These are phyloP conservation scores for Mastacembelus armatus DNA, from an alignment of 2,797 vertebrate species.

Conservation along the genomic window DNA sequence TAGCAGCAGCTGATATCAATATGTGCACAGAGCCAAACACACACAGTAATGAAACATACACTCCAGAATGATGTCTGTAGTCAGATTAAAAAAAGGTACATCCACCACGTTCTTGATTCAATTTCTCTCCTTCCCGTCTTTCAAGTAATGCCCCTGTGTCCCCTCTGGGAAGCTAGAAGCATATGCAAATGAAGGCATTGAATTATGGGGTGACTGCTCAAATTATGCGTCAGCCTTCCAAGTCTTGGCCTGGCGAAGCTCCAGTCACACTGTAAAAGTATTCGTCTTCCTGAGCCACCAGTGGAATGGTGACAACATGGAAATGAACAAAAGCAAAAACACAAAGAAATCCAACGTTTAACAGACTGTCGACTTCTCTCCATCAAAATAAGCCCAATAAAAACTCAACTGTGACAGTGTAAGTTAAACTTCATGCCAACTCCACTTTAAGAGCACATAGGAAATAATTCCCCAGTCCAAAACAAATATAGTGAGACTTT, in stretches of 20 bases:
- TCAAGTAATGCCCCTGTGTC: slow-evolving; percentile 47
- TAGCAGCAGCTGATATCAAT: slow-evolving; percentile 5
- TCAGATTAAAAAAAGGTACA: slow-evolving; percentile 13
- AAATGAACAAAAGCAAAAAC: slow-evolving; percentile 44
- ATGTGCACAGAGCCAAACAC: neutral
- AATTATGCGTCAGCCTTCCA: slow-evolving; percentile 50
- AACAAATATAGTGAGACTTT: slow-evolving; percentile 11
- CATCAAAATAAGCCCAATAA: slow-evolving; percentile 22
- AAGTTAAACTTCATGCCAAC: slow-evolving; percentile 20
- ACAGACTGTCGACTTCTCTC: slow-evolving; percentile 1
- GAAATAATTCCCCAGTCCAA: slow-evolving; percentile 7
- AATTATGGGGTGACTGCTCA: slow-evolving; percentile 54
- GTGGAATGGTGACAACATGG: slow-evolving; percentile 37
- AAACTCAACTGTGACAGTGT: slow-evolving; percentile 12
- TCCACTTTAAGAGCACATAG: neutral
- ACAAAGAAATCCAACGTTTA: slow-evolving; percentile 23
- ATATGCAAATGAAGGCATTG: slow-evolving; percentile 57
- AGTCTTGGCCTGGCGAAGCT: slow-evolving; percentile 43
- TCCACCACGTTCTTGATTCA: slow-evolving; percentile 42
- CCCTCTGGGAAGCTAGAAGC: slow-evolving; percentile 32
- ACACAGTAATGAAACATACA: slow-evolving; percentile 16
- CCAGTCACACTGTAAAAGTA: slow-evolving; percentile 52
- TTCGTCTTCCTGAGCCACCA: slow-evolving; percentile 31
- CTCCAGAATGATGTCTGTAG: neutral
- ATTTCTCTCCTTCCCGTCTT: slow-evolving; percentile 38